These are phyloP conservation scores for Phorcus lineatus DNA, from an alignment of 2,888 invertebrate species.

Conservation along the genomic window DNA sequence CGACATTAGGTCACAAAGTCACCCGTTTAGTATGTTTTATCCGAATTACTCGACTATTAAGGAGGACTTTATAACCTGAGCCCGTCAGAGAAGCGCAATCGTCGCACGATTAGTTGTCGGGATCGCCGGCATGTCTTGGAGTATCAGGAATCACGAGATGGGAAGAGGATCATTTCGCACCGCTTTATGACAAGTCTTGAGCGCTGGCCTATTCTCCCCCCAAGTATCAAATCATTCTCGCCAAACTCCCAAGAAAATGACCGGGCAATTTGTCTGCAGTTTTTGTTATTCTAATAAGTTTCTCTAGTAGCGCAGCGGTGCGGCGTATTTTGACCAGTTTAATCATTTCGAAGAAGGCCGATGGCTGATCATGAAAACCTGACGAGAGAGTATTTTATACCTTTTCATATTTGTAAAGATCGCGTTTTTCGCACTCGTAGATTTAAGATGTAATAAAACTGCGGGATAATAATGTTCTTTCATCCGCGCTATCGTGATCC, in stretches of 20 bases:
- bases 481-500: too few species aligned
- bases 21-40: conserved; percentile 19
- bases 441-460: conserved; percentile 17
- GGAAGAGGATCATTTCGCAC: background rate
- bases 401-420: conserved; percentile 1
- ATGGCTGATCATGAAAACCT: background rate
- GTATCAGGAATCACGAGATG: background rate
- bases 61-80: conserved; percentile 6
- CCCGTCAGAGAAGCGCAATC: conserved; percentile 13
- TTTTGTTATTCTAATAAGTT: conserved; percentile 24
- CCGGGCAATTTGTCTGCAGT: background rate
- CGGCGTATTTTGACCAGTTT: conserved; percentile 6
- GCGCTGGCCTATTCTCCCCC: background rate
- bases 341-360: background rate
- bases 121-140: background rate
- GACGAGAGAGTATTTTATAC: conserved; percentile 15
- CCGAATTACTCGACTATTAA: conserved; percentile 22
- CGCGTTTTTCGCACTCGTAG: background rate
- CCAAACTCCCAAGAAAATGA: background rate
- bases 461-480: too few species aligned
- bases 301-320: background rate
- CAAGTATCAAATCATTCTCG: background rate
- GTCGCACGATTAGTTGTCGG: conserved; percentile 6
- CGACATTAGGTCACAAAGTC: conserved; percentile 26
- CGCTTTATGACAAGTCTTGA: conserved; percentile 5